These are phyloP conservation scores for Sebastes trivittatus DNA, from an alignment of 2,797 vertebrate genomes.

Conservation along the genomic window DNA sequence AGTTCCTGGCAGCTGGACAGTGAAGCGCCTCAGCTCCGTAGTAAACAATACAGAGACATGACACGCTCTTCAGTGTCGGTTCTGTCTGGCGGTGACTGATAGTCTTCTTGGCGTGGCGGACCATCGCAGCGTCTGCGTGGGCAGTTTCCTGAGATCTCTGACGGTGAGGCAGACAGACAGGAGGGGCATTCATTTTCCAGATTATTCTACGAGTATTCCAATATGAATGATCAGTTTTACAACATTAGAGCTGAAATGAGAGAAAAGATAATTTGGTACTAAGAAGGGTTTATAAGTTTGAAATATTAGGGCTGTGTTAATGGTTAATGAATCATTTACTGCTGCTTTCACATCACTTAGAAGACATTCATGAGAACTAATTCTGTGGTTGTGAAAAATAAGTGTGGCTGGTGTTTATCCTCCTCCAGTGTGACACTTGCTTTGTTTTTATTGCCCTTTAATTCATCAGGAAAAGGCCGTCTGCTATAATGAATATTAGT, in stretches of 20 bases:
- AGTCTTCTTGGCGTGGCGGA: conserved; percentile 15
- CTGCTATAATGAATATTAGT: neutral
- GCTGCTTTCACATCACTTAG: neutral
- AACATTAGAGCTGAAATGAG: neutral
- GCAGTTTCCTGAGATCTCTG: neutral
- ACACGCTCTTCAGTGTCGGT: conserved; percentile 8
- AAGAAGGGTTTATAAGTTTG: neutral
- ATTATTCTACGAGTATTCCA: neutral
- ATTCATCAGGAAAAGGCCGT: neutral
- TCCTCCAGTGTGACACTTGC: neutral
- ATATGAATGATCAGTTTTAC: neutral
- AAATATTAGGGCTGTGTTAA: neutral
- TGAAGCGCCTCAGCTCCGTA: conserved; percentile 5
- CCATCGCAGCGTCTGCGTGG: conserved; percentile 21
- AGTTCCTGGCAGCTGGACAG: conserved; percentile 30
- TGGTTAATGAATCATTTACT: neutral
- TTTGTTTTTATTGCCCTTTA: neutral
- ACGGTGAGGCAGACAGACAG: neutral
- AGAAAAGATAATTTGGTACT: neutral
- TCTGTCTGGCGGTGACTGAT: conserved; percentile 33
- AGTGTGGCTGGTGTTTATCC: neutral
- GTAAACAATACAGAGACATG: conserved; percentile 26
- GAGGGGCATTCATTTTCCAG: neutral
- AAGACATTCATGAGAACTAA: neutral
- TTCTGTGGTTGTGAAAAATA: neutral